A percentile compares a stretch with the other conserved stretches of the same genome.
These are phyloP conservation scores for Mustela nigripes DNA, from an alignment of 2,113 vertebrate genomes.

Conservation along the genomic window DNA sequence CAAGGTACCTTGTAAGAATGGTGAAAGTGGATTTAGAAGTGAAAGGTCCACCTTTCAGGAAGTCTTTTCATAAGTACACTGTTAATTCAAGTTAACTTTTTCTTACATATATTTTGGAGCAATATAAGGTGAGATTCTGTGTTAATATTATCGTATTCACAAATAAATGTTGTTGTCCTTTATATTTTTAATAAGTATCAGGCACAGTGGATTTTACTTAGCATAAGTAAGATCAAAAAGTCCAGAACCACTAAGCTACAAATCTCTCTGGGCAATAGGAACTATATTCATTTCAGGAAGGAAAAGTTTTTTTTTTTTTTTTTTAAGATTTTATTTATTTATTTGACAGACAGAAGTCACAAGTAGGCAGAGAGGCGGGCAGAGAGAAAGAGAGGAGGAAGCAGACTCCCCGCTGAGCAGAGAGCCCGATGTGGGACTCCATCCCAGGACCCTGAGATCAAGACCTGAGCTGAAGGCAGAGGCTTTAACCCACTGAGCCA, in stretches of 20 bases:
- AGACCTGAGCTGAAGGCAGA: too few species aligned
- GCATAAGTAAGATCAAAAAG: neutral
- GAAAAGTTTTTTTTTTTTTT: neutral
- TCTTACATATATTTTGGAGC: neutral
- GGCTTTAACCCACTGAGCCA: too few species aligned
- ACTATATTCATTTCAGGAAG: neutral
- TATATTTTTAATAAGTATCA: neutral
- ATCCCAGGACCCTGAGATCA: too few species aligned
- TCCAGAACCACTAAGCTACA: neutral
- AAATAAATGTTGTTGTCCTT: neutral
- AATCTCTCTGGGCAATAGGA: neutral
- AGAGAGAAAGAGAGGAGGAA: too few species aligned
- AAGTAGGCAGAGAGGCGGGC: too few species aligned
- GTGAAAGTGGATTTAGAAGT: slow-evolving; percentile 19
- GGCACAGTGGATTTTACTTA: neutral
- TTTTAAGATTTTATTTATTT: too few species aligned
- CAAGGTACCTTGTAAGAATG: neutral
- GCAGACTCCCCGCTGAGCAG: too few species aligned
- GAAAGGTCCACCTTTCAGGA: neutral
- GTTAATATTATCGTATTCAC: neutral
- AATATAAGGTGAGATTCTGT: neutral
- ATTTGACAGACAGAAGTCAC: too few species aligned
- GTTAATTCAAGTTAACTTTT: slow-evolving; percentile 6
- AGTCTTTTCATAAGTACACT: neutral
- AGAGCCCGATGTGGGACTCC: too few species aligned